Base-by-base conservation (phyloP, 2,888 invertebrate species). In the Anagyrus pseudococci region DNA sequence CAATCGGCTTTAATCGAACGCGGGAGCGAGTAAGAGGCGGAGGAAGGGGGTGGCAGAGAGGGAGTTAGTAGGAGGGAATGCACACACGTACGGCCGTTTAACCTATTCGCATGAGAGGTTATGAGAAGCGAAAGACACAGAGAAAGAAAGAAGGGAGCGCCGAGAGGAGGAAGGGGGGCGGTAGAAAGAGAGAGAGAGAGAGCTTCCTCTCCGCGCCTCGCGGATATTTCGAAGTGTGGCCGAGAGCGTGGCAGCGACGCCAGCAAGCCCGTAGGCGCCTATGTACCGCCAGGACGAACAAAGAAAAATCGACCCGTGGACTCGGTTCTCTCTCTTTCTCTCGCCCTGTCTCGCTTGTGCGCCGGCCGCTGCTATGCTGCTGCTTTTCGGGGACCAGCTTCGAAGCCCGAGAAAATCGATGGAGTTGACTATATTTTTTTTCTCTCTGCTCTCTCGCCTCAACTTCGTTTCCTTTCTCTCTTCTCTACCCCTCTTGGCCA, bases 101-200 rank as follows among this genome's bases (percentile, higher is more conserved):
- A 62, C 56, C 56, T 62, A 56, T 62, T 62, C 62, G 48, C 49
- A 58, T 62, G 58, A 57, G 58, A 58, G 53, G 57, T 62, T 62
- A 62, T 62, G 49, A 54, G 54, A 2, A 19, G 22, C n/a, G 15
- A 33, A 29, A 26, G 19, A 22, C 8, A 60, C 22, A 23, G 20
- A 43, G 22, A 43, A 43, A 44, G 19, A 22, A 23, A 20, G 19
- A 33, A 53, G 23, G 29, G 26, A 33, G 41, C 10, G n/a, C 13
- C 46, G 43, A 23, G 19, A 8, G 8, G 4, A 15, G 2, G n/a
- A 22, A 25, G 26, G 19, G 8, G 23, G 41, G 33, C 15, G 10
- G 10, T 15, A 29, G 13, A 41, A 17, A 41, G 15, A 41, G 15
- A 41, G 15, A 17, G 15, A 17, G 4, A 41, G n/a, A 25, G n/a